Evolutionary conservation across 1,140 invertebrate genomes (phyloP).

Genomic region (Triops longicaudatus): DNA sequence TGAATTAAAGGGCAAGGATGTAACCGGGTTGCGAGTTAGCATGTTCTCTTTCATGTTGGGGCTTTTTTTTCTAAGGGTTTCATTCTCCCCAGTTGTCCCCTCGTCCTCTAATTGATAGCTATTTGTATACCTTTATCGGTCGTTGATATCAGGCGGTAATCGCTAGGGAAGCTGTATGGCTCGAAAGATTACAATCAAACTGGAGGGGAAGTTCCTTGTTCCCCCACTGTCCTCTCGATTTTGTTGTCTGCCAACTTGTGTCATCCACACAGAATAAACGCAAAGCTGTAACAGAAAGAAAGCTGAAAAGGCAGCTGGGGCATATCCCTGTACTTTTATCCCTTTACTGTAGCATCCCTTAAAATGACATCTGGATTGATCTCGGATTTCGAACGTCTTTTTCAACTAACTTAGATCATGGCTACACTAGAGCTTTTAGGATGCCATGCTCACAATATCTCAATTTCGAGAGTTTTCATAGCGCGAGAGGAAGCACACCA

Average conservation of each 20-base stretch:
- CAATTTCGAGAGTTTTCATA: too few species aligned
- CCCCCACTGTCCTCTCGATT: neutral
- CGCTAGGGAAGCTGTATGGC: conserved; percentile 10
- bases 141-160: conserved; percentile 11
- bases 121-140: conserved; percentile 15
- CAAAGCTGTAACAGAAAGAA: neutral
- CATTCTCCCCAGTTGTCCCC: neutral
- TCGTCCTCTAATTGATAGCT: neutral
- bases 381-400: neutral
- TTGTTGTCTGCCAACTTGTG: neutral
- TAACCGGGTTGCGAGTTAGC: neutral
- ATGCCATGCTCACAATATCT: neutral
- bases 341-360: neutral
- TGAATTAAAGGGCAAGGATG: neutral
- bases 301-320: conserved; percentile 6
- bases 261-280: neutral
- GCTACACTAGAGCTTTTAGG: neutral
- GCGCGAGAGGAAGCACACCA: too few species aligned
- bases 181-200: neutral
- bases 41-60: neutral
- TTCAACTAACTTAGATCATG: neutral
- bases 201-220: neutral
- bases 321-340: neutral
- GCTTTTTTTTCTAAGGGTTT: neutral
- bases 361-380: conserved; percentile 10